Base-by-base conservation (phyloP, 1,140 invertebrate species). In the Brachionus rotundiformis region DNA sequence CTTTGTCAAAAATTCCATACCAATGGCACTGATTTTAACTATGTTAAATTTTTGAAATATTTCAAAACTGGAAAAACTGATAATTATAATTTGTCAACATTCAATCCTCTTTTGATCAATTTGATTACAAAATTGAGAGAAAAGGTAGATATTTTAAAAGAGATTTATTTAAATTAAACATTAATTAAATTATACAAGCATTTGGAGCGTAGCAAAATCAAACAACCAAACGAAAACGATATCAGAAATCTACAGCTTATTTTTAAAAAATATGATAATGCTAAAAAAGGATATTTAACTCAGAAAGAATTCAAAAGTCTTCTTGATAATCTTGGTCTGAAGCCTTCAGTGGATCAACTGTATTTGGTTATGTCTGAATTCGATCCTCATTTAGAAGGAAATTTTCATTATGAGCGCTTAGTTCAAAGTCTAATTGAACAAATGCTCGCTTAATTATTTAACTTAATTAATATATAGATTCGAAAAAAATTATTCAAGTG, bases 31-130 rank as follows among this genome's bases (percentile, higher is more conserved):
- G 29, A 73, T 44, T 73, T 73, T 11, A 29, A 44, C 41, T 73
- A 73, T 44, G 25, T 73, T 27, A 73, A 73, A 13, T 73, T 73
- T 23, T 73, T 73, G 36, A 73, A 73, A 23, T 73, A 44, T 44
- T 73, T 73, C 36, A 73, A 44, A 73, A 44, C 19, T 27, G 23
- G 25, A 25, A 73, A 73, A 23, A 25, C 39, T 25, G 13, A 73
- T 16, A 6, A 7, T 65, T 3, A 25, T 13, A 6, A 19, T 39
- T 39, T 71, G 65, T 25, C 19, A 13, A 23, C n/a, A 25, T 73
- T 73, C 6, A 73, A 73, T 44, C 68, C 68, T 11, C n/a, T 73
- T 27, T 25, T 73, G 16, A 73, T 23, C 1, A 25, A 23, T 25
- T 44, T 73, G 16, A 73, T 73, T 4, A 1, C 2, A 10, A 73